Base-by-base conservation (phyloP, 2,888 invertebrate species). In the Isotomurus palustris region DNA sequence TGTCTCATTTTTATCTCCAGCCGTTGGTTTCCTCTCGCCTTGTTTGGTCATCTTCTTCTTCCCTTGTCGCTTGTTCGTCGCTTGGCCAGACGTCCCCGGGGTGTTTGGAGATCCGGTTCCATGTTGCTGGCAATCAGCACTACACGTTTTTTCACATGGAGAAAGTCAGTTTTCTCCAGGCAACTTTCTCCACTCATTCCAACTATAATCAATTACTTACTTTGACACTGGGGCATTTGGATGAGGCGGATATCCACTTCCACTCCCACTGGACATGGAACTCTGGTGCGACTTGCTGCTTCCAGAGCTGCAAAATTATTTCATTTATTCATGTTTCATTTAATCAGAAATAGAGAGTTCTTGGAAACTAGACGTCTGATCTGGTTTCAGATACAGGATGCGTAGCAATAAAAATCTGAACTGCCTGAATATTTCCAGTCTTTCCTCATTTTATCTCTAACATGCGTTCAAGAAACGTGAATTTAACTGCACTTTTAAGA, bases 201-300 rank as follows among this genome's bases (percentile, higher is more conserved):
- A 32, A 32, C 8, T 17, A 40, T 40, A 19, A 8, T 19, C 17
- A 17, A 8, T 10, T 22, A 3, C 47, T 6, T 27, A 29, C 19
- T 44, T 50, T 44, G 51, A 58, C 40, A 53, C 32, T 21, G 57
- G 53, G 2, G 57, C 57, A 53, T 58, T 53, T 14, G 57, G 57
- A 53, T 58, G 57, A 1, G 52, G 57, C 24, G 53, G 57, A 28
- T 53, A 53, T 38, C 53, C 59, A 3, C 45, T 50, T 27, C 56
- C 56, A 43, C 60, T 59, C 32, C 59, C 64, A 50, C 62, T 67
- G 0, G 67, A 67, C 8, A 64, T 36, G 5, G 60, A 58, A 72
- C 88, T 88, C 73, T 82, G 82, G n/a, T 84, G 82, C 2, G 88
- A 88, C 72, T 87, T 86, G 65, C 82, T 85, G 73, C 87, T 87